Evolutionary conservation across 2,797 vertebrate species (phyloP).

Genomic region (Allobates femoralis): DNA sequence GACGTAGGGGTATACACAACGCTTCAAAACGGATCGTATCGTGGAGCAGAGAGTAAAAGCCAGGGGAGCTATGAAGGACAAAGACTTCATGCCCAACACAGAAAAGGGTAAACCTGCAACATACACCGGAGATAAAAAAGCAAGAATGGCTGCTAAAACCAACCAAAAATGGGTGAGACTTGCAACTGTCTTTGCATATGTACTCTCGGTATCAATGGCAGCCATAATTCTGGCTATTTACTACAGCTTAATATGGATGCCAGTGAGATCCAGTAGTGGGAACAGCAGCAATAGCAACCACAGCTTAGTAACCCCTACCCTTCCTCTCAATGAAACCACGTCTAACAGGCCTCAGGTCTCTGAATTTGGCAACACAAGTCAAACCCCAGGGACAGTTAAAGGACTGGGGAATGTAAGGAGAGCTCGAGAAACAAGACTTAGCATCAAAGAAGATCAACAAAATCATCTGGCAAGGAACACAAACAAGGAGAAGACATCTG

Average conservation of each 20-base stretch:
- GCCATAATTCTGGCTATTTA: constrained; percentile 97
- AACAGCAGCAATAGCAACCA: constrained; percentile 68
- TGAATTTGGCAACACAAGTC: not conserved
- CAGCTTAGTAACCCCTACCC: constrained; percentile 52
- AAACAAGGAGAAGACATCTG: not conserved
- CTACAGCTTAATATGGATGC: constrained; percentile 97
- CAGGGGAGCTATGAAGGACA: constrained; percentile 91
- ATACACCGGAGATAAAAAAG: constrained; percentile 99
- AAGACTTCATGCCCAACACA: constrained; percentile 92
- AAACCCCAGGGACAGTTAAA: not conserved
- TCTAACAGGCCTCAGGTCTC: not conserved
- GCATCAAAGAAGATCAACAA: not conserved
- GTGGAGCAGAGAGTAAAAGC: constrained; percentile 91
- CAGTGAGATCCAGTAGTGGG: constrained; percentile 71
- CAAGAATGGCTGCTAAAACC: constrained; percentile 98
- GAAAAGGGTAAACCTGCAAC: constrained; percentile 98
- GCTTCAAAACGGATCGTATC: constrained; percentile 85
- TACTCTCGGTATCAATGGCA: constrained; percentile 95
- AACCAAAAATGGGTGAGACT: constrained; percentile 99
- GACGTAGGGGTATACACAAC: constrained; percentile 9
- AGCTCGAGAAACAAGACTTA: constrained; percentile 2
- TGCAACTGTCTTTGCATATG: constrained; percentile 97
- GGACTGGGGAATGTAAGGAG: constrained; percentile 32
- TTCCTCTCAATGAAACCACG: constrained; percentile 56
- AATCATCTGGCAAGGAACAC: not conserved